Evolutionary conservation across 2,888 invertebrate species (phyloP).

Genomic region (Entomobrya proxima): DNA sequence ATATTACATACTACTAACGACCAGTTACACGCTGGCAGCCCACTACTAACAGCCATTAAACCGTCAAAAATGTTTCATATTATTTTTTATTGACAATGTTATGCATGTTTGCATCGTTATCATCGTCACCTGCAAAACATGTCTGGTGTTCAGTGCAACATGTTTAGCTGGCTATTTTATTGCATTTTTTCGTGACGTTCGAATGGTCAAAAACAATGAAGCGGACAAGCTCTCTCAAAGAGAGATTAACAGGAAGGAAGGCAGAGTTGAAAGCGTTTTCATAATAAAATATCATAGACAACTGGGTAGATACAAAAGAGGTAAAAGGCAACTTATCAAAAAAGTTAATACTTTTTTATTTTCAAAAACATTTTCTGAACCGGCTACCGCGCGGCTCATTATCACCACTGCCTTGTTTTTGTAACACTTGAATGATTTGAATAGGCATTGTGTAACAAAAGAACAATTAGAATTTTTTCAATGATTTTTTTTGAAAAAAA

Average conservation of each 20-base stretch:
- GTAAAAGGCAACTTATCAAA: no score
- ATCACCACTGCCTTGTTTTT: background rate
- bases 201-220: no score
- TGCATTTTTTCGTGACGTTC: no score
- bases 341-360: no score
- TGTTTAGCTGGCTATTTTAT: background rate
- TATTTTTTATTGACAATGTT: background rate
- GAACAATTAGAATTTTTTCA: background rate
- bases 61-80: conserved; percentile 9
- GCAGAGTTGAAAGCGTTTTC: no score
- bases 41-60: conserved; percentile 6
- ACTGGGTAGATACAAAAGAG: no score
- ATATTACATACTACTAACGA: conserved; percentile 27
- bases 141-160: background rate
- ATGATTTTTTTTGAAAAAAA: background rate
- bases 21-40: background rate
- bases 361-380: background rate
- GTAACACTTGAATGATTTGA: conserved; percentile 5
- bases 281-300: no score
- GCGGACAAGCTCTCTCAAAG: no score
- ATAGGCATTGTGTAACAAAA: background rate
- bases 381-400: no score
- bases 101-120: background rate
- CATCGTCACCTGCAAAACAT: background rate
- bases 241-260: no score